These are phyloP conservation scores for Drosophila orosa DNA, from an alignment of 1,140 invertebrate species.

Conservation along the genomic window DNA sequence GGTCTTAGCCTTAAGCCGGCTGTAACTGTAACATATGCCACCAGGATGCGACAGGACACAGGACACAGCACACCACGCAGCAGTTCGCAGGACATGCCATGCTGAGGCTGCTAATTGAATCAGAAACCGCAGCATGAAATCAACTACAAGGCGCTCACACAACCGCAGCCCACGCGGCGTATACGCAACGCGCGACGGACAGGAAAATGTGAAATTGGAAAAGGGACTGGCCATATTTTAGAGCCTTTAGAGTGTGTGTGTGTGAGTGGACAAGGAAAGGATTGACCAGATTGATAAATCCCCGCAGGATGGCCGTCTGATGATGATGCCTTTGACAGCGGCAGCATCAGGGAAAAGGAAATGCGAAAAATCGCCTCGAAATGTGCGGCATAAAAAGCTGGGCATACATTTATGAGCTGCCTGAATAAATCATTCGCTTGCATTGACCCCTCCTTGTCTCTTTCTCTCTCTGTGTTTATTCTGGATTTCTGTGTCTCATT, in stretches of 20 bases:
- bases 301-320: conserved; percentile 1
- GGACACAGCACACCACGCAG: background rate
- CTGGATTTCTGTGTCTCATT: background rate
- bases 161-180: conserved; percentile 14
- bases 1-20: conserved; percentile 33
- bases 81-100: background rate
- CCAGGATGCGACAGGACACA: conserved; percentile 12
- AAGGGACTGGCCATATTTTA: conserved; percentile 22
- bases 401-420: conserved; percentile 37
- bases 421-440: conserved; percentile 56
- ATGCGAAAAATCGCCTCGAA: conserved; percentile 1
- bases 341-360: background rate
- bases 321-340: conserved; percentile 29
- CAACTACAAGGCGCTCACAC: conserved; percentile 32
- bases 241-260: conserved; percentile 1
- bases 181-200: conserved; percentile 20
- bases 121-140: conserved; percentile 49
- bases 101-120: conserved; percentile 46
- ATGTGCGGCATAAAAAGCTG: conserved; percentile 13
- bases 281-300: conserved; percentile 46
- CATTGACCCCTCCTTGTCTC: conserved; percentile 10
- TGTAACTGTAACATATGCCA: conserved; percentile 26
- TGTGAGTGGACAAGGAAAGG: background rate
- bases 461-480: background rate
- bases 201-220: conserved; percentile 15